Base-by-base conservation (phyloP, 2,797 vertebrate genomes). In the Chelon labrosus region DNA sequence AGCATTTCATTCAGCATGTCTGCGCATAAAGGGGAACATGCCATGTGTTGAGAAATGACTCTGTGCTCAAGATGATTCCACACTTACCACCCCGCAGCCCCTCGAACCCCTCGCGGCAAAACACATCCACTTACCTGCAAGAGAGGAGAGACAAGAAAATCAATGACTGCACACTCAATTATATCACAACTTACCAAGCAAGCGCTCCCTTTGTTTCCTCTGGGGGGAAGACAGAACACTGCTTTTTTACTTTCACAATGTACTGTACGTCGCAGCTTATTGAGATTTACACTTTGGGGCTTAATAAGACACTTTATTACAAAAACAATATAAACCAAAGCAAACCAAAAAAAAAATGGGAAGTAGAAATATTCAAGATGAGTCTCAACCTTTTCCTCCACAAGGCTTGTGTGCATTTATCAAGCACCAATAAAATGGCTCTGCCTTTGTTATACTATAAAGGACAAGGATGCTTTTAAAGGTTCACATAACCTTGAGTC, bases 101-200 rank as follows among this genome's bases (percentile, higher is more conserved):
- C 85, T 73, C 52, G 46, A 77, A 89, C 84, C 86, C 91, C 89
- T 88, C 27, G 7, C 79, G 70, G 86, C 85, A 87, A 90, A 91
- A 92, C 88, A 89, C 85, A 86, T 88, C 83, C 92, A 93, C 93
- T 94, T 93, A 94, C 93, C 93, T 94, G 89, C 79, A 86, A 88
- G 85, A 91, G 86, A 80, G 80, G 74, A 89, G 78, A 88, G 90
- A 91, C 87, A 91, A 82, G 84, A 90, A 93, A 93, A 94, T 94
- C 92, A 93, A 92, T 93, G 87, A 74, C 72, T 46, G 72, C 82
- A 79, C 90, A 91, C 88, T 89, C 88, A 91, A 88, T 90, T 90
- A 92, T 91, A 90, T 90, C 75, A 70, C 87, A 84, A 79, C 77
- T 73, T 84, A 79, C 80, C 58, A 38, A 67, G 77, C 75, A 74